A percentile compares a stretch with the other conserved stretches of the same genome.
These are phyloP conservation scores for Drosophila fulvimacula DNA, from an alignment of 2,888 invertebrate genomes.

Conservation along the genomic window DNA sequence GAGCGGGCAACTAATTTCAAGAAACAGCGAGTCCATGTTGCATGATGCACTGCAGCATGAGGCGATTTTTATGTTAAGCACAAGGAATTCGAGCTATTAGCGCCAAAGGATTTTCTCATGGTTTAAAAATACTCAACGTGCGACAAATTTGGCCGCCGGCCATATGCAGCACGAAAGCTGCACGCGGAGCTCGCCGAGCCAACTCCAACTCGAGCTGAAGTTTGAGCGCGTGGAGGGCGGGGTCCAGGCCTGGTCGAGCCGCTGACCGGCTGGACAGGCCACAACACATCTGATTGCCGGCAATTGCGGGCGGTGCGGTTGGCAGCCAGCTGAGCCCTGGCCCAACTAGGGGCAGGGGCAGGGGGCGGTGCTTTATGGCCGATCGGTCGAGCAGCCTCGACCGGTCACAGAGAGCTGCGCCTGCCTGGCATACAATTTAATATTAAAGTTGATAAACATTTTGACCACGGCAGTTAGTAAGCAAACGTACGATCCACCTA, in stretches of 20 bases:
- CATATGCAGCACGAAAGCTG: constrained; percentile 79
- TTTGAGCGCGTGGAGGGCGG: constrained; percentile 34
- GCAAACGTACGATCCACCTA: constrained; percentile 85
- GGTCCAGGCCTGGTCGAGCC: constrained; percentile 29
- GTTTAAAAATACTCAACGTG: constrained; percentile 82
- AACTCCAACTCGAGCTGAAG: not conserved
- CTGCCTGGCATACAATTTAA: constrained; percentile 79
- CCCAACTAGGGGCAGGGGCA: not conserved
- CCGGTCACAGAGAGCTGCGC: constrained; percentile 50
- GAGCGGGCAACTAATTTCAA: constrained; percentile 54
- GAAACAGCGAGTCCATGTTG: constrained; percentile 54
- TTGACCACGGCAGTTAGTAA: constrained; percentile 84
- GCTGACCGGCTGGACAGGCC: constrained; percentile 49
- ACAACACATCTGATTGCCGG: constrained; percentile 71
- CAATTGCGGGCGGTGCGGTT: constrained; percentile 66
- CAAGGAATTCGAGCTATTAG: constrained; percentile 83
- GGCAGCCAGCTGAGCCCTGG: constrained; percentile 51
- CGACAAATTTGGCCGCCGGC: constrained; percentile 78
- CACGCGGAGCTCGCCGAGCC: constrained; percentile 61
- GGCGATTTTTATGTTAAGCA: constrained; percentile 81
- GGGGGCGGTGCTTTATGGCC: constrained; percentile 60
- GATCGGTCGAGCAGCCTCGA: constrained; percentile 34
- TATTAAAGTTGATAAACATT: constrained; percentile 84
- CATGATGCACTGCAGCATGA: constrained; percentile 75
- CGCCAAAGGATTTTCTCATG: constrained; percentile 84